A percentile compares a stretch with the other conserved stretches of the same genome.
These are phyloP conservation scores for Platichthys flesus DNA, from an alignment of 2,113 vertebrate species.

Conservation along the genomic window DNA sequence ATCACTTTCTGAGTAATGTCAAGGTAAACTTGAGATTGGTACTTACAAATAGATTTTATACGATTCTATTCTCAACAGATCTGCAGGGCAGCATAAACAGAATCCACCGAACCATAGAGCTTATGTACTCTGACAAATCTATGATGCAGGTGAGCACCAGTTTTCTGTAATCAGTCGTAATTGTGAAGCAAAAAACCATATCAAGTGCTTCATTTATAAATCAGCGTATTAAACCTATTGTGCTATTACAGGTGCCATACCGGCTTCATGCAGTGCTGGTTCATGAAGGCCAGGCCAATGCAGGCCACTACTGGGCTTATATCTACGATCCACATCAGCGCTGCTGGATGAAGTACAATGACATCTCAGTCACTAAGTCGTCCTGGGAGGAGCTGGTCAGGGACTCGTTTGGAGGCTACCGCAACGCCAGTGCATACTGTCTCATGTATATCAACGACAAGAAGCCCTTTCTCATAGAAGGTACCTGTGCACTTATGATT, in stretches of 20 bases:
- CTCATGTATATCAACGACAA: slow-evolving; percentile 99
- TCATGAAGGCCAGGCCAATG: slow-evolving; percentile 97
- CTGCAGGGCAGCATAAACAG: slow-evolving; percentile 96
- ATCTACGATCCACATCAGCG: slow-evolving; percentile 93
- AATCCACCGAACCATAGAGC: slow-evolving; percentile 96
- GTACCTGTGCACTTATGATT: slow-evolving; percentile 70
- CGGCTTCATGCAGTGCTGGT: slow-evolving; percentile 96
- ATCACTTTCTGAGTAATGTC: not conserved
- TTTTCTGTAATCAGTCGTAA: accelerated
- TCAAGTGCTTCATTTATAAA: not conserved
- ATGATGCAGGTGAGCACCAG: slow-evolving; percentile 92
- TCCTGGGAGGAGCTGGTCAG: slow-evolving; percentile 98
- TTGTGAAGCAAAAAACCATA: not conserved
- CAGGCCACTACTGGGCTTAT: slow-evolving; percentile 99
- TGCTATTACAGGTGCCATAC: slow-evolving; percentile 89
- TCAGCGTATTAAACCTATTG: not conserved
- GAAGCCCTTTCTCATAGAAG: slow-evolving; percentile 95
- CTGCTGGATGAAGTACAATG: slow-evolving; percentile 99
- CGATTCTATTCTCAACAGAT: slow-evolving; percentile 79
- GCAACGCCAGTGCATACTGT: slow-evolving; percentile 98
- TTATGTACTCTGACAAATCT: slow-evolving; percentile 98
- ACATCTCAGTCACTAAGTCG: slow-evolving; percentile 97
- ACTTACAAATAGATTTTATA: not conserved
- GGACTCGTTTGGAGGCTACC: slow-evolving; percentile 97
- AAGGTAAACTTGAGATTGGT: not conserved